A percentile compares a stretch with the other conserved stretches of the same genome.
Evolutionary conservation across 2,113 vertebrate species (phyloP).

Genomic region (Perca fluviatilis): DNA sequence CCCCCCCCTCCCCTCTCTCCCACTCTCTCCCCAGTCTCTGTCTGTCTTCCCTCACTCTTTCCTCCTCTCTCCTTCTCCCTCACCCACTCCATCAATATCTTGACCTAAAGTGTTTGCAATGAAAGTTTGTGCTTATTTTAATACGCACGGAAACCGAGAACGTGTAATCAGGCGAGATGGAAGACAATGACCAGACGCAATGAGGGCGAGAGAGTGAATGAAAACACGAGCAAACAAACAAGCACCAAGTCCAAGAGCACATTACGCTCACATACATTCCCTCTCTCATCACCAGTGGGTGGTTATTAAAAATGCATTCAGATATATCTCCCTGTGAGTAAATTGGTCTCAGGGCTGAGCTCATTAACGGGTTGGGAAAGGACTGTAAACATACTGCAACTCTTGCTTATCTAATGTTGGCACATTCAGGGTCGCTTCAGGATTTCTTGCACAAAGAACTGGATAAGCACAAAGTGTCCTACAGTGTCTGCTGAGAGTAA

Average conservation of each 20-base stretch:
- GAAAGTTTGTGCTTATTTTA: conserved; percentile 73
- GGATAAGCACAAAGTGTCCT: conserved; percentile 56
- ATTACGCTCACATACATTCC: conserved; percentile 68
- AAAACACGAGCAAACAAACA: conserved; percentile 77
- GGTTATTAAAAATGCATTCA: conserved; percentile 86
- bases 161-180: conserved; percentile 65
- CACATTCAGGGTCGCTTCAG: conserved; percentile 67
- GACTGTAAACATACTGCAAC: conserved; percentile 80
- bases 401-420: conserved; percentile 70
- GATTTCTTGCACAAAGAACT: conserved; percentile 62
- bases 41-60: conserved; percentile 52
- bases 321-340: conserved; percentile 80
- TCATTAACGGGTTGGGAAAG: conserved; percentile 80
- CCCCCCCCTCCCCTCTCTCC: conserved; percentile 44
- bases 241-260: conserved; percentile 63
- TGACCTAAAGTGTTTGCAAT: conserved; percentile 76
- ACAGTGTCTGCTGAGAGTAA: conserved; percentile 41
- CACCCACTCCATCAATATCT: conserved; percentile 58
- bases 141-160: conserved; percentile 35
- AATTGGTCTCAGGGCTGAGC: conserved; percentile 82
- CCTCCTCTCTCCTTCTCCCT: conserved; percentile 64
- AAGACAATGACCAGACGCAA: conserved; percentile 69
- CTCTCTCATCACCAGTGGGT: conserved; percentile 78
- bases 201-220: conserved; percentile 49
- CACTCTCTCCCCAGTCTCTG: conserved; percentile 73